These are phyloP conservation scores for Eudemis profundana DNA, from an alignment of 2,888 invertebrate genomes.

Conservation along the genomic window DNA sequence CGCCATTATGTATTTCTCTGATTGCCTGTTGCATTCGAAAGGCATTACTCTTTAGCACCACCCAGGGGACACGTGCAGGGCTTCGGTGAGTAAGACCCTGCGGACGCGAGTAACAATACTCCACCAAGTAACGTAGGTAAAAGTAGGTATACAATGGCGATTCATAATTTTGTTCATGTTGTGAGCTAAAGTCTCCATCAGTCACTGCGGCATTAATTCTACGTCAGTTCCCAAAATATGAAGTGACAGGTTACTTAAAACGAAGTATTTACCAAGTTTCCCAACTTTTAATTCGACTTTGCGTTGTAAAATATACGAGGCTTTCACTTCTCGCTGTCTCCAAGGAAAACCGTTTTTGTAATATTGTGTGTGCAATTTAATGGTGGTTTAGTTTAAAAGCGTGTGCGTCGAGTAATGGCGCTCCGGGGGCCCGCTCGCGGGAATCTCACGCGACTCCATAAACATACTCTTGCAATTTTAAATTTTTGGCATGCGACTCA, in stretches of 20 bases:
- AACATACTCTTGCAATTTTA: conserved; percentile 68
- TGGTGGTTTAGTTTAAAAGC: conserved; percentile 73
- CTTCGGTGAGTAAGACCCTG: too few relatives aligned
- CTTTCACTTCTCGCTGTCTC: conserved; percentile 46
- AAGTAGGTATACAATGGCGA: neutral
- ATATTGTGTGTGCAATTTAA: conserved; percentile 64
- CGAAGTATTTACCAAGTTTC: conserved; percentile 24
- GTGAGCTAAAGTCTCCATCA: neutral
- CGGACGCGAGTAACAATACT: too few relatives aligned
- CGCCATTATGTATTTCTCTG: too few relatives aligned
- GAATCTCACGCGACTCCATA: conserved; percentile 54
- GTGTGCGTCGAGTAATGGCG: conserved; percentile 67
- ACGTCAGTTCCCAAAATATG: neutral
- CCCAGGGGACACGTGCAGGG: too few relatives aligned
- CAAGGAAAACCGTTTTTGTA: conserved; percentile 54
- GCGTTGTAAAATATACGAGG: conserved; percentile 17
- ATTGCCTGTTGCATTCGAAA: too few relatives aligned
- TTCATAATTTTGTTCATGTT: neutral
- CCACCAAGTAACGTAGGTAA: too few relatives aligned
- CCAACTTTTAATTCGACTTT: conserved; percentile 29
- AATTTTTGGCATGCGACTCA: conserved; percentile 66
- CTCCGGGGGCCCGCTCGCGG: conserved; percentile 58
- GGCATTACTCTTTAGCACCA: too few relatives aligned
- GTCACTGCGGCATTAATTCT: conserved; percentile 4
- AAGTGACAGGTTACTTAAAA: conserved; percentile 29